Conservation (phyloP, 2,888 invertebrate genomes). For the Phrixothrix hirtus region DNA sequence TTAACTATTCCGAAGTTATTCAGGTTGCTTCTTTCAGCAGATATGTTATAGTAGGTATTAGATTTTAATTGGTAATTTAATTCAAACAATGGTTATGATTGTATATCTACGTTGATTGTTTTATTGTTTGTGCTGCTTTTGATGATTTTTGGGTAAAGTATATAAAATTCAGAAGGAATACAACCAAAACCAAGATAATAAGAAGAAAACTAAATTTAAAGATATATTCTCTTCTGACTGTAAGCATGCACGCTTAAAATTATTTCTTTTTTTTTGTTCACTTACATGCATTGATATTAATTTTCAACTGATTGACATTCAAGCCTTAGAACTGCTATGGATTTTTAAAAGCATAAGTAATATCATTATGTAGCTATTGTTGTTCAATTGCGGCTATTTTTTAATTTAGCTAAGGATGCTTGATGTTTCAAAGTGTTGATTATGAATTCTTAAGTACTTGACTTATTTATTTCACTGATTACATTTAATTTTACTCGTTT, state of each 20-base stretch:
- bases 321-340: constrained; percentile 16
- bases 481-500: background rate
- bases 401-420: constrained; percentile 18
- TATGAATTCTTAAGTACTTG: background rate
- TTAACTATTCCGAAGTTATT: no score
- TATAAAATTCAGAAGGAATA: constrained; percentile 75
- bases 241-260: constrained; percentile 58
- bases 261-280: constrained; percentile 12
- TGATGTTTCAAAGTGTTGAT: background rate
- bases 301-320: background rate
- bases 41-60: no score
- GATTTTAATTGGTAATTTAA: no score
- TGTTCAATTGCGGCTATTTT: constrained; percentile 19
- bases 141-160: constrained; percentile 67
- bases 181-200: constrained; percentile 57
- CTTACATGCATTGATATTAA: constrained; percentile 12
- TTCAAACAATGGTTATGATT: constrained; percentile 10
- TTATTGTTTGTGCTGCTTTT: constrained; percentile 67
- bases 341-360: constrained; percentile 15
- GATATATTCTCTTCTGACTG: constrained; percentile 84
- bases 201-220: constrained; percentile 84
- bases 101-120: constrained; percentile 45
- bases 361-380: constrained; percentile 12
- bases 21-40: no score
- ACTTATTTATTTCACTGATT: background rate